Evolutionary conservation across 2,113 vertebrate species (phyloP).

Genomic region (Cyphomyrus discorhynchus): DNA sequence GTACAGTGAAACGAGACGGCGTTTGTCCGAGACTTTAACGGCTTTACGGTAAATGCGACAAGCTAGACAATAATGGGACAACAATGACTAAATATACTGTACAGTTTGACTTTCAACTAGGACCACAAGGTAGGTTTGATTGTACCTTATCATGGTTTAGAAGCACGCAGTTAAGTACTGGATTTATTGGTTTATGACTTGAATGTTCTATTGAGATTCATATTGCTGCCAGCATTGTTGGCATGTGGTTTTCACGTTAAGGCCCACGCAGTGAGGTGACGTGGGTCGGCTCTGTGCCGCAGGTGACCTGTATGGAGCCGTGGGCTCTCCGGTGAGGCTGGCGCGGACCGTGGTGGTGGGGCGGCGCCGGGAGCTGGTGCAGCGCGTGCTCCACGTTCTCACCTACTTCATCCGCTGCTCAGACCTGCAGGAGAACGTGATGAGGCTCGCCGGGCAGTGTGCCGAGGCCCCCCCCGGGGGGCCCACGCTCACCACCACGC

Average conservation of each 20-base stretch:
- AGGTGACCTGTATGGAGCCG: constrained; percentile 76
- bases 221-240: background rate
- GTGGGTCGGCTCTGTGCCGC: background rate
- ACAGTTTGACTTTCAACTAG: background rate
- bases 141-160: background rate
- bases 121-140: background rate
- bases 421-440: constrained; percentile 74
- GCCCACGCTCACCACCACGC: constrained; percentile 57
- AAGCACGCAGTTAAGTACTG: background rate
- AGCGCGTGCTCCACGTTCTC: constrained; percentile 74
- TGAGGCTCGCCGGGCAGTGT: constrained; percentile 44
- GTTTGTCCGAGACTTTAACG: background rate
- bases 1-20: background rate
- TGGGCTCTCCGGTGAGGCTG: constrained; percentile 74
- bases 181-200: background rate
- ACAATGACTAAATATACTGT: background rate
- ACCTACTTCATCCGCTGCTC: constrained; percentile 85
- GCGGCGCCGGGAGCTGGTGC: constrained; percentile 73
- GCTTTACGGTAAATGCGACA: background rate
- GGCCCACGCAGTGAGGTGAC: background rate
- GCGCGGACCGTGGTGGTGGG: constrained; percentile 76
- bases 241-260: background rate
- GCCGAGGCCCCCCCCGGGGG: constrained; percentile 34
- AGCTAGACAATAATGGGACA: background rate
- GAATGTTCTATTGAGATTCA: background rate